phyloP scores from a whole-genome alignment of 2,888 invertebrate genomes.

The Stenodera caucasica region DNA sequence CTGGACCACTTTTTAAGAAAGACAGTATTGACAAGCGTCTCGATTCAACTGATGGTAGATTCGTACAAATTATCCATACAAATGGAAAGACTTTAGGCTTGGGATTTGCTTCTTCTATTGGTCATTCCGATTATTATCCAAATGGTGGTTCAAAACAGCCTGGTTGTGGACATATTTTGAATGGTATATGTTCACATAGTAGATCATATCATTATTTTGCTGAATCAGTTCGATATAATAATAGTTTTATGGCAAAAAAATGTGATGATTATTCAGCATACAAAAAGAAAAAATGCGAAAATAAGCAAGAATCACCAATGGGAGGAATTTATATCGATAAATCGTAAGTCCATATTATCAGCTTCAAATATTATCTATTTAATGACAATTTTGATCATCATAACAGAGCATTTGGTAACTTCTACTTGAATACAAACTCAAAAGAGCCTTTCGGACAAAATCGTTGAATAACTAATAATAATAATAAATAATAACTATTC shows the following conservation, averaged over 20 bases:
- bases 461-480: too few species aligned
- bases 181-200: slow-evolving; percentile 54
- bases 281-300: slow-evolving; percentile 23
- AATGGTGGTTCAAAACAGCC: slow-evolving; percentile 50
- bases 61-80: slow-evolving; percentile 51
- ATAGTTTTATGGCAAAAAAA: slow-evolving; percentile 25
- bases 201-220: slow-evolving; percentile 54
- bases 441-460: too few species aligned
- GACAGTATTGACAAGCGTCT: slow-evolving; percentile 42
- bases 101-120: slow-evolving; percentile 38
- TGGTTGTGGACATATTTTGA: slow-evolving; percentile 44
- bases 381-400: too few species aligned
- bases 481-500: too few species aligned
- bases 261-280: slow-evolving; percentile 29
- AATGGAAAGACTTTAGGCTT: slow-evolving; percentile 33
- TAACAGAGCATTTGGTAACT: too few species aligned
- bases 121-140: slow-evolving; percentile 50
- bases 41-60: slow-evolving; percentile 45
- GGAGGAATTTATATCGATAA: slow-evolving; percentile 29
- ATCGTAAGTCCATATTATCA: slow-evolving; percentile 23
- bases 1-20: slow-evolving; percentile 41
- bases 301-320: slow-evolving; percentile 25
- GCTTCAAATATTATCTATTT: not conserved
- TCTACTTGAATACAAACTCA: too few species aligned
- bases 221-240: slow-evolving; percentile 50